Percentiles rank a stretch among this genome's conserved stretches.
phyloP scores from a whole-genome alignment of 2,797 vertebrate genomes.

The Sebastes minor region DNA sequence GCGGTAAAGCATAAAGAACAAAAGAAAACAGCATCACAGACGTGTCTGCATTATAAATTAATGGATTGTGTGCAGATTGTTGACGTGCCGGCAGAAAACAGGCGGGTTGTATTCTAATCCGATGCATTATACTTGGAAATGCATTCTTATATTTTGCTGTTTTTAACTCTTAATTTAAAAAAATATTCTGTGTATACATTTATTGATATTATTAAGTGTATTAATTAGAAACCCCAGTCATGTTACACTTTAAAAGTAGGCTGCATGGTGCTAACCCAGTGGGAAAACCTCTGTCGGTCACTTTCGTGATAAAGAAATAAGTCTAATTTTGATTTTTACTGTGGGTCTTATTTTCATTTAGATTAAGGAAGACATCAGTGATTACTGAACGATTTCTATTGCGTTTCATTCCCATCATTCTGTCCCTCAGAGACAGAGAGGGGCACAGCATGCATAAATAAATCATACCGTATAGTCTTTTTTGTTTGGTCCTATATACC shows the following conservation, averaged over 20 bases:
- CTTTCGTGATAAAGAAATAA: background rate
- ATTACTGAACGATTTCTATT: background rate
- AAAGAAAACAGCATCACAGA: slow-evolving; percentile 27
- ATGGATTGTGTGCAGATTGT: slow-evolving; percentile 38
- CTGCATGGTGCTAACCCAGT: background rate
- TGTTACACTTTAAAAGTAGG: background rate
- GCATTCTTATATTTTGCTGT: background rate
- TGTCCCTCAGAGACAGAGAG: background rate
- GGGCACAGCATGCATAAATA: slow-evolving; percentile 28
- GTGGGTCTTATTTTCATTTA: background rate
- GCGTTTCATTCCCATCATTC: background rate
- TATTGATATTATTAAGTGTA: background rate
- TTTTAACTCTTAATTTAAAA: background rate
- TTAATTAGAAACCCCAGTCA: background rate
- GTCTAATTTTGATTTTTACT: background rate
- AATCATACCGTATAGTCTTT: slow-evolving; percentile 11
- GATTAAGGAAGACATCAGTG: background rate
- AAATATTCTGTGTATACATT: background rate
- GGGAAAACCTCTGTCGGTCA: background rate
- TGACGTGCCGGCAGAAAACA: slow-evolving; percentile 1
- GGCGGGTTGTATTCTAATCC: background rate
- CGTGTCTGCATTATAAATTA: slow-evolving; percentile 43
- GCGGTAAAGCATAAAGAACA: slow-evolving; percentile 4
- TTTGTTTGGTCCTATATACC: background rate
- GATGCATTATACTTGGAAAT: background rate